Evolutionary conservation across 2,797 vertebrate genomes (phyloP), one percentile per base, ranked within the genome.

Genomic region (Peromyscus eremicus): DNA sequence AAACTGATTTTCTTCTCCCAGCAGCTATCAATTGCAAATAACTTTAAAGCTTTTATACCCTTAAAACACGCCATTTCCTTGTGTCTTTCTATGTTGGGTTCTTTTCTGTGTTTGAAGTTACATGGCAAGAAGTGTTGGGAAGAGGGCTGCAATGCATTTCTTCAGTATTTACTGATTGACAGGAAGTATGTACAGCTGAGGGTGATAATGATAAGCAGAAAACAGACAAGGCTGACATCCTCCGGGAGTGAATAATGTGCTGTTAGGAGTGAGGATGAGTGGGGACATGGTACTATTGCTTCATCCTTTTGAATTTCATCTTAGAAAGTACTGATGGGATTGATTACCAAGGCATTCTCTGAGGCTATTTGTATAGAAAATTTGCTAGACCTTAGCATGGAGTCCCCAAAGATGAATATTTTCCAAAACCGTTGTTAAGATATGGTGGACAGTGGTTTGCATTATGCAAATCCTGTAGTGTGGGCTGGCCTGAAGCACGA

Each of bases 161-260:
- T 3, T 70, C 7, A 40, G 5, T 5, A 25, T 9, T 49, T 49
- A 60, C 0, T 16, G 62, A 43, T 23, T 64, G 46, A 0, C 19
- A 91, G 25, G 5, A 2, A 4, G 21, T 57, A 1, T 57, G 62
- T 49, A 81, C 9, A 2, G 6, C 11, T 17, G 46, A 9, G 9
- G 25, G 25, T n/a, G 12, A 66, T 2, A 14, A 7, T 4, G 3
- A 3, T 25, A 49, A 94, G 32, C 13, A 37, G 23, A n/a, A 76
- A 87, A 8, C 5, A 43, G 46, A 6, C 3, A 32, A 3, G 19
- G 27, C 1, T 19, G 17, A 0, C 10, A 27, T 52, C 3, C 17
- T 49, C 52, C 34, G 2, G 25, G 14, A 34, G 3, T n/a, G 4
- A 11, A 43, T 46, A 32, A 0, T 2, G 13, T 5, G 17, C 17